phyloP scores from a whole-genome alignment of 2,797 vertebrate genomes.

The Gymnocypris eckloni region DNA sequence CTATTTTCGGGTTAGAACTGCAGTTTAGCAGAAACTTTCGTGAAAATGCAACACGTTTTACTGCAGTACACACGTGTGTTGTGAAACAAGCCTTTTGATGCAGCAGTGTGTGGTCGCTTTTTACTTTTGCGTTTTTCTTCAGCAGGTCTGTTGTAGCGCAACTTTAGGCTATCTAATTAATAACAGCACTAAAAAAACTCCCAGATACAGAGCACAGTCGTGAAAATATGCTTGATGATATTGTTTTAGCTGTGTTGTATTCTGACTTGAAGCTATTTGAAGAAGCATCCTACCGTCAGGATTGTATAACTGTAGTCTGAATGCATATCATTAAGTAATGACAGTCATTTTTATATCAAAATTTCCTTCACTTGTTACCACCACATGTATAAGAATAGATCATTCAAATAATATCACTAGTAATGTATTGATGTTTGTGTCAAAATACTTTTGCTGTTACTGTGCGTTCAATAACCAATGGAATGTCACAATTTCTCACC shows the following conservation, averaged over 20 bases:
- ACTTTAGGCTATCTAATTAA: slow-evolving; percentile 55
- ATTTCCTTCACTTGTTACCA: slow-evolving; percentile 14
- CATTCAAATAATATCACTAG: slow-evolving; percentile 10
- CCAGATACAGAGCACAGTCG: slow-evolving; percentile 29
- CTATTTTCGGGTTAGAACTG: background rate
- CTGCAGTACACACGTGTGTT: background rate
- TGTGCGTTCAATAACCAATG: background rate
- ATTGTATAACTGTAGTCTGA: slow-evolving; percentile 18
- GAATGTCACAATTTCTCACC: slow-evolving; percentile 24
- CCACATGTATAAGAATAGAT: slow-evolving; percentile 9
- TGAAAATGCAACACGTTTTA: background rate
- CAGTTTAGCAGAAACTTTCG: background rate
- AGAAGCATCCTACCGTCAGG: background rate
- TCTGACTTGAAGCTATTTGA: background rate
- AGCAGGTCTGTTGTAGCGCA: slow-evolving; percentile 23
- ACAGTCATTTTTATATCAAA: slow-evolving; percentile 1
- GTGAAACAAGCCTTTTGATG: slow-evolving; percentile 40
- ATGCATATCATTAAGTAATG: slow-evolving; percentile 13
- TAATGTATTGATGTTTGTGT: slow-evolving; percentile 37
- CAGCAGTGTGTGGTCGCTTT: background rate
- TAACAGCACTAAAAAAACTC: background rate
- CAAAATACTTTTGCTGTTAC: slow-evolving; percentile 29
- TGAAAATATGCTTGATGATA: background rate
- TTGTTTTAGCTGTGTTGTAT: background rate
- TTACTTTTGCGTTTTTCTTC: slow-evolving; percentile 25